Evolutionary conservation across 2,797 vertebrate genomes (phyloP), one percentile per base, ranked within the genome.

Genomic region (Siniperca scherzeri): DNA sequence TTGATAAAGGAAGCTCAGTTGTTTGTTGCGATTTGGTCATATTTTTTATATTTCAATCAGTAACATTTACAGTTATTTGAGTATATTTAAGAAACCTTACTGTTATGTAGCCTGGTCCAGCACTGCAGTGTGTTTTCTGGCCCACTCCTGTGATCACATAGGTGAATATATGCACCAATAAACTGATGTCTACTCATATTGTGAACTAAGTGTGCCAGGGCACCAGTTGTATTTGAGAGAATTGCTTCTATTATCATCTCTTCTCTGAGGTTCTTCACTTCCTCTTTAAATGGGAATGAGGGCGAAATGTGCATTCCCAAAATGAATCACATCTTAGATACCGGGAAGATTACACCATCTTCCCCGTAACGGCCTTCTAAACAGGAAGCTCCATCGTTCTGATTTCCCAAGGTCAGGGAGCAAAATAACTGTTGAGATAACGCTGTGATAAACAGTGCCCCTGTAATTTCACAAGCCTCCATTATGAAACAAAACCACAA

Each of bases 391-490:
- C 40, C 12, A 25, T 11, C 1, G 1, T 16, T 22, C 0, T 14
- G 56, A 61, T 68, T 69, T 73, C 67, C 75, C 4, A 61, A 71
- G 21, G 14, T 50, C 50, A 33, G 4, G 12, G 16, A 42, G 9
- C 6, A 74, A 27, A 78, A 55, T 14, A n/a, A n/a, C 16, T 8
- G 40, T 40, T 22, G 1, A 56, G 7, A 80, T 70, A 7, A 52
- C 4, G 68, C 61, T 53, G 50, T 44, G 16, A n/a, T 70, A 80
- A 87, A 82, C 22, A 78, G 4, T 9, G 0, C 1, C 64, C 40
- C n/a, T 77, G 70, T 86, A 25, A 83, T 91, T 93, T 76, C 69
- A 70, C 42, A 90, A 77, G 17, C 57, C 3, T 53, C 53, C 9
- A 65, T 55, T n/a, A 36, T 42, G n/a, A 85, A 78, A 70, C 33